Base-by-base conservation (phyloP, 2,113 vertebrate species). In the Spea bombifrons region DNA sequence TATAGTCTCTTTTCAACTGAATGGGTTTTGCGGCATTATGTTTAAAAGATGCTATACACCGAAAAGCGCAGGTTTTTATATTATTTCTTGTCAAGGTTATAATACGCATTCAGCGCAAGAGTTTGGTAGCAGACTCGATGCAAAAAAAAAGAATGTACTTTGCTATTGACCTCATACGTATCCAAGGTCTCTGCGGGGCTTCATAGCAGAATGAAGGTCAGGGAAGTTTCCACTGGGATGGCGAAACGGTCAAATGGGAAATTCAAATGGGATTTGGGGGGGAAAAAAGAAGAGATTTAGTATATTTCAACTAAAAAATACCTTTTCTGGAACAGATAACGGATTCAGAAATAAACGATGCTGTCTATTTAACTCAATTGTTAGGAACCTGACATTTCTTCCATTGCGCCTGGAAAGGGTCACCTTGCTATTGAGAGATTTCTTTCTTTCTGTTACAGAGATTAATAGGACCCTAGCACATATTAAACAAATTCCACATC, bases 351-450 rank as follows among this genome's bases (percentile, higher is more conserved):
- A 75, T 30, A 76, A 86, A 82, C 5, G 0, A 80, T 44, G 10
- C 5, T 61, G 53, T 30, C 43, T 67, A 12, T 13, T 9, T 55
- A 81, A 82, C 77, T 63, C 0, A 82, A 69, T 71, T 71, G 67
- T 0, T 69, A 61, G 69, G 81, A 78, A 66, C 75, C 57, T 2
- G 69, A 74, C 30, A 64, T 17, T 3, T 84, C 79, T 73, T 76
- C 73, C 13, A 4, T 8, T 13, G 43, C 4, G 75, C 76, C 76
- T 70, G 70, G 75, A 66, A 43, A 80, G 83, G 61, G 82, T 84
- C 82, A 84, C 30, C 76, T 53, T 65, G 16, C n/a, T 15, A 15
- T 46, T 66, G 44, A 13, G n/a, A 73, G 64, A 17, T 74, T 76
- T 82, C 80, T 82, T 55, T 52, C 17, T 78, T 53, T 76, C 49